phyloP scores from a whole-genome alignment of 2,113 vertebrate species.

The Paradisaea rubra region DNA sequence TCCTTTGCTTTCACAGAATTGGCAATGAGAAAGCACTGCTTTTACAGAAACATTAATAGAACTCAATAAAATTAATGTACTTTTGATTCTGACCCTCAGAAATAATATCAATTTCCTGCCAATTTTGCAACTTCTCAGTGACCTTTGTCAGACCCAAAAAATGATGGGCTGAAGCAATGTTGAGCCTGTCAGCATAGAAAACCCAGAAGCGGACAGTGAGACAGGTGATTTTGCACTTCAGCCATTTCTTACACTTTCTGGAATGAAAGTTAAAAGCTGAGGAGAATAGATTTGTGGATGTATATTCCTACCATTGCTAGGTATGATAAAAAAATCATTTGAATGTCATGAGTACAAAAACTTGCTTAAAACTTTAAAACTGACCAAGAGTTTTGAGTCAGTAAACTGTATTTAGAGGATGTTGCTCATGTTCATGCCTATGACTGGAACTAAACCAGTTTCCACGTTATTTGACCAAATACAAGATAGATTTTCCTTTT shows the following conservation, averaged over 20 bases:
- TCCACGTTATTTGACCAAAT: background rate
- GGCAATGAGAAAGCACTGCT: background rate
- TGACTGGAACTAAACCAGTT: background rate
- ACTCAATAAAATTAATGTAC: background rate
- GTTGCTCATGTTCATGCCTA: background rate
- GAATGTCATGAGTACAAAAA: background rate
- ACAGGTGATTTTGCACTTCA: background rate
- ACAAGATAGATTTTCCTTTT: background rate
- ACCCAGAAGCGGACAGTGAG: background rate
- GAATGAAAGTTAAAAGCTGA: background rate
- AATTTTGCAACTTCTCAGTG: background rate
- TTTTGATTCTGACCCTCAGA: background rate
- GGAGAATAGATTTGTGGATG: background rate
- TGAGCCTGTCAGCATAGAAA: background rate
- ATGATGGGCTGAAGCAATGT: background rate
- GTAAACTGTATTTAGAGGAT: background rate
- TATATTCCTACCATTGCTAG: background rate
- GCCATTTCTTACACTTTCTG: background rate
- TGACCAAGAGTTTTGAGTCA: background rate
- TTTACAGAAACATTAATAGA: conserved; percentile 5
- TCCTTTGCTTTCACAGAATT: background rate
- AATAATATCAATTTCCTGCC: background rate
- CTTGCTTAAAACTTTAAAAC: background rate
- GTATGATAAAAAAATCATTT: background rate
- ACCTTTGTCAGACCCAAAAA: background rate